phyloP scores from a whole-genome alignment of 2,797 vertebrate genomes.

The Lepilemur septentrionalis region DNA sequence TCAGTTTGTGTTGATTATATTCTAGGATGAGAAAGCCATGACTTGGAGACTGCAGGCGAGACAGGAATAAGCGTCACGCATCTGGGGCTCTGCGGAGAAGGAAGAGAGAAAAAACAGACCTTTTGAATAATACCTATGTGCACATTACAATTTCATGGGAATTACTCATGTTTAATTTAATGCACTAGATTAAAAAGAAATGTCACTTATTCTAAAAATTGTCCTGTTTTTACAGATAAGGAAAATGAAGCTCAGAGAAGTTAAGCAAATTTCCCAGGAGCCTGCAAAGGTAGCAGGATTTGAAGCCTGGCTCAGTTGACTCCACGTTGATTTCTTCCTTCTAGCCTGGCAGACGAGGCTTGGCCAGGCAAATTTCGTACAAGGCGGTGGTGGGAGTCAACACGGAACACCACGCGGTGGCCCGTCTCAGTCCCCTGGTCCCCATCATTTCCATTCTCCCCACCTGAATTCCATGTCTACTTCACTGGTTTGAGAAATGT shows the following conservation, averaged over 20 bases:
- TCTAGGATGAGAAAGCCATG: background rate
- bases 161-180: background rate
- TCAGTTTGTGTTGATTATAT: background rate
- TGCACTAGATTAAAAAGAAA: background rate
- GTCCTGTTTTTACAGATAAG: background rate
- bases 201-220: background rate
- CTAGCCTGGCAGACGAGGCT: no score
- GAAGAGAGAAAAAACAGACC: background rate
- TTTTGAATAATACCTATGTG: background rate
- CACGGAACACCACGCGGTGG: fast-evolving
- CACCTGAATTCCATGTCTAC: background rate
- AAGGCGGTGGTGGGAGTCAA: fast-evolving
- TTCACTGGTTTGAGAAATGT: background rate
- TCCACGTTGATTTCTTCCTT: background rate
- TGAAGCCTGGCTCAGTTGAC: no score
- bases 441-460: background rate
- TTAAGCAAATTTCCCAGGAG: background rate
- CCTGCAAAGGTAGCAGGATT: background rate
- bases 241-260: background rate
- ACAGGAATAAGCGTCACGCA: no score
- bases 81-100: background rate
- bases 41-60: background rate
- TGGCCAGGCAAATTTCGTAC: fast-evolving
- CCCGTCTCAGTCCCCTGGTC: background rate
- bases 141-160: background rate